Base-by-base conservation (phyloP, 1,140 invertebrate species). In the Drosophila fuyamai region DNA sequence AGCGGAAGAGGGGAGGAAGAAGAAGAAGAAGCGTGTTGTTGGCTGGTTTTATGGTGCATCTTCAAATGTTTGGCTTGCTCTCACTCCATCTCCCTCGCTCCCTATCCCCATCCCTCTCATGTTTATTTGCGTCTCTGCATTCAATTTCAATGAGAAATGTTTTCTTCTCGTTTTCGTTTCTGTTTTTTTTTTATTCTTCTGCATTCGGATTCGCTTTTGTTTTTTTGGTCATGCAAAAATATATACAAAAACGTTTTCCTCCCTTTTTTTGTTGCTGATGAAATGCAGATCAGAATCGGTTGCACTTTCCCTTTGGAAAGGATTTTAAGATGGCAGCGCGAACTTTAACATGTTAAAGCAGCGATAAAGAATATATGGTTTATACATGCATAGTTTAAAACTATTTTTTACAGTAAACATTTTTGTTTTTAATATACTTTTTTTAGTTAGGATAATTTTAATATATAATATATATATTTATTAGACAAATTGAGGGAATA, bases 31-130 rank as follows among this genome's bases (percentile, higher is more conserved):
- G 36, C 78, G 68, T 78, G 68, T 76, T 76, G 73, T 63, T 84
- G 82, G 81, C 82, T 76, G 77, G 82, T 85, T 85, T 85, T 85
- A 82, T 86, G 76, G 75, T 62, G 82, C 83, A 86, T 86, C 82
- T 86, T 86, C 83, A 88, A 88, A 86, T 86, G 82, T 86, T 88
- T 86, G 82, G 59, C 79, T 72, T 77, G 81, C 58, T 47, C 44
- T 76, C 46, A 43, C 50, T 75, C 40, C 53, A 27, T 44, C 38
- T 36, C 43, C 14, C 46, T 47, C 29, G 14, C n/a, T 40, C 66
- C 48, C 16, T 50, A 40, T 27, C 13, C 27, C 29, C 56, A 43
- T n/a, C 50, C 44, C 43, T 75, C 47, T 76, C 70, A 61, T 79
- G 75, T 82, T 86, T 88, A 88, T 85, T 88, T 85, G 79, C 74